A percentile compares a stretch with the other conserved stretches of the same genome.
Evolutionary conservation across 2,888 invertebrate genomes (phyloP).

Genomic region (Rhorus exstirpatorius): DNA sequence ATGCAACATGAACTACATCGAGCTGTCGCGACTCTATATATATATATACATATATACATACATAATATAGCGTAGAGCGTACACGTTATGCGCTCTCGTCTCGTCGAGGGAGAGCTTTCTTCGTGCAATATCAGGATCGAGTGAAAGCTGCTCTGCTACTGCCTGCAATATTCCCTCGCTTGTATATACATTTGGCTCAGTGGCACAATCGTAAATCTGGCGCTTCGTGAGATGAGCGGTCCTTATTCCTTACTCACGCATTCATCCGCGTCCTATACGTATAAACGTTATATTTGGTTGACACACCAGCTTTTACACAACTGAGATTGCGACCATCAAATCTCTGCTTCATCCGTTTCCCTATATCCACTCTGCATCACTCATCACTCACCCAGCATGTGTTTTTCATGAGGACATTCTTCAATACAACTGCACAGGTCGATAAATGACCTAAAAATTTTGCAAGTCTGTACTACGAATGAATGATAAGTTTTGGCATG

Average conservation of each 20-base stretch:
- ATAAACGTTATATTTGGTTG: conserved; percentile 12
- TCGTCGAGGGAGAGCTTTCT: conserved; percentile 66
- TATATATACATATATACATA: too few species aligned
- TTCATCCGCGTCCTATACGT: conserved; percentile 30
- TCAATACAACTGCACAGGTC: too few species aligned
- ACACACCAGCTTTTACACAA: neutral
- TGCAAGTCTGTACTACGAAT: too few species aligned
- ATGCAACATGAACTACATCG: conserved; percentile 43
- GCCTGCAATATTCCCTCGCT: conserved; percentile 20
- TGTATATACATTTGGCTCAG: conserved; percentile 45
- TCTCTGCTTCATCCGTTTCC: too few species aligned
- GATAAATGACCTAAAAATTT: too few species aligned
- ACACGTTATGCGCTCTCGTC: conserved; percentile 55
- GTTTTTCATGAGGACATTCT: too few species aligned
- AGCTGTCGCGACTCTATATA: conserved; percentile 6
- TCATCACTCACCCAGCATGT: too few species aligned
- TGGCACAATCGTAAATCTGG: conserved; percentile 67
- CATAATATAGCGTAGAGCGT: conserved; percentile 39
- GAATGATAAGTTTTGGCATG: too few species aligned
- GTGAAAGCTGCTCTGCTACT: conserved; percentile 61
- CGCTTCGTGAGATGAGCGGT: conserved; percentile 37
- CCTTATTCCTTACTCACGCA: conserved; percentile 37
- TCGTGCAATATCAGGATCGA: conserved; percentile 67
- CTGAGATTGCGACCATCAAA: neutral
- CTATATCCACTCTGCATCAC: too few species aligned